Base-by-base conservation (phyloP, 1,140 invertebrate genomes). In the Belonocnema kinseyi region DNA sequence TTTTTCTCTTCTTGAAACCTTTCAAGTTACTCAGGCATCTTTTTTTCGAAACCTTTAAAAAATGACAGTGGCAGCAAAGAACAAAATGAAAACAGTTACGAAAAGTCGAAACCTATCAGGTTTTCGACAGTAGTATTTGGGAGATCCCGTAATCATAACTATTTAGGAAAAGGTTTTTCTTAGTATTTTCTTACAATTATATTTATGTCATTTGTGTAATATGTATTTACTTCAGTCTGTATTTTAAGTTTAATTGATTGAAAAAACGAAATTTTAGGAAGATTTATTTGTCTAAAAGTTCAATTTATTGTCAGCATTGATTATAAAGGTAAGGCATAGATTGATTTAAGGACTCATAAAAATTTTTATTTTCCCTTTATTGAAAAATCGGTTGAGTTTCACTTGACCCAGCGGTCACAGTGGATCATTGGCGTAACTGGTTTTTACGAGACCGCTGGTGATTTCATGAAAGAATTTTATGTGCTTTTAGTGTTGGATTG, bases 401-500 rank as follows among this genome's bases (percentile, higher is more conserved):
- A 66, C 61, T 66, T 66, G 61, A 66, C 61, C 61, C 40, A n/a
- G 40, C 26, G 61, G 40, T 66, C 61, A 40, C 61, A 66, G 26
- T 14, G 61, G 61, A 66, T 66, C 26, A 66, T 66, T 66, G 61
- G 61, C 61, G 61, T 40, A 66, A 66, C 61, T 16, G 33, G 61
- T 66, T 66, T 66, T 66, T 66, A 66, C 61, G 61, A 66, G 61
- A 66, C 61, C 61, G 61, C 61, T 40, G 33, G 61, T 46, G 61
- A 40, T 66, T 66, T 66, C 46, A 66, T 66, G 61, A 66, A 66
- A 66, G 61, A 66, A 66, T 66, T 66, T 66, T 66, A 66, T 66
- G 61, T 66, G 61, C 40, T 66, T 66, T 66, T 66, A 66, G 61
- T 66, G 61, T 66, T 66, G 61, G 61, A 66, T 46, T 66, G 61